Conservation (phyloP, 64 coral and sea anemone genomes). For the Actinia equina region DNA sequence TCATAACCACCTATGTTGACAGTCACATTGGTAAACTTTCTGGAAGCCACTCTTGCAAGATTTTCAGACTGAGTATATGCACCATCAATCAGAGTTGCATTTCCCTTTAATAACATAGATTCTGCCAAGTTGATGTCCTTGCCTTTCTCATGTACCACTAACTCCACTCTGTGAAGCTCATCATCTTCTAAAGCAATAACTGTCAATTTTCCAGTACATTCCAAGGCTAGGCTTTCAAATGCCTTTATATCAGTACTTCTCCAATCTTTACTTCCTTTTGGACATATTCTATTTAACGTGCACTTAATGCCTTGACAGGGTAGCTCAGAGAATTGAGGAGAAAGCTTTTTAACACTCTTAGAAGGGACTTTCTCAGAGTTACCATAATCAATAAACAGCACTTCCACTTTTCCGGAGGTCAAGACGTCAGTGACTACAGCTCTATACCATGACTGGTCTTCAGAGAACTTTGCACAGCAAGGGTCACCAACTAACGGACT, state of each 20-base stretch:
- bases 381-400: slow-evolving; percentile 94
- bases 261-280: slow-evolving; percentile 45
- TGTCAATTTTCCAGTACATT: slow-evolving; percentile 54
- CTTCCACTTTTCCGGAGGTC: slow-evolving; percentile 47
- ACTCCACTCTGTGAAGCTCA: slow-evolving; percentile 61
- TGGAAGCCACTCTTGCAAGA: slow-evolving; percentile 46
- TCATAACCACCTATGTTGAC: slow-evolving; percentile 55
- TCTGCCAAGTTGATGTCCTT: slow-evolving; percentile 66
- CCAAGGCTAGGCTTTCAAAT: slow-evolving; percentile 69
- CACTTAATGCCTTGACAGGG: slow-evolving; percentile 83
- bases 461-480: slow-evolving; percentile 90
- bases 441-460: slow-evolving; percentile 93
- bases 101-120: slow-evolving; percentile 39
- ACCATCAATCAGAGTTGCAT: slow-evolving; percentile 66
- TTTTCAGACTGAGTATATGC: slow-evolving; percentile 56
- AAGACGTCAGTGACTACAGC: slow-evolving; percentile 48
- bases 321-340: slow-evolving; percentile 76
- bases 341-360: slow-evolving; percentile 62
- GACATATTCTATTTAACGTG: slow-evolving; percentile 68
- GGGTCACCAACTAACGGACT: slow-evolving; percentile 66
- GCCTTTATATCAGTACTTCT: slow-evolving; percentile 33
- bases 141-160: slow-evolving; percentile 33
- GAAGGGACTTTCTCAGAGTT: slow-evolving; percentile 70
- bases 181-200: slow-evolving; percentile 39
- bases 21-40: slow-evolving; percentile 34